Evolutionary conservation across 2,888 invertebrate genomes (phyloP), one percentile per base, ranked within the genome.

Genomic region (Drosophila crucigera): DNA sequence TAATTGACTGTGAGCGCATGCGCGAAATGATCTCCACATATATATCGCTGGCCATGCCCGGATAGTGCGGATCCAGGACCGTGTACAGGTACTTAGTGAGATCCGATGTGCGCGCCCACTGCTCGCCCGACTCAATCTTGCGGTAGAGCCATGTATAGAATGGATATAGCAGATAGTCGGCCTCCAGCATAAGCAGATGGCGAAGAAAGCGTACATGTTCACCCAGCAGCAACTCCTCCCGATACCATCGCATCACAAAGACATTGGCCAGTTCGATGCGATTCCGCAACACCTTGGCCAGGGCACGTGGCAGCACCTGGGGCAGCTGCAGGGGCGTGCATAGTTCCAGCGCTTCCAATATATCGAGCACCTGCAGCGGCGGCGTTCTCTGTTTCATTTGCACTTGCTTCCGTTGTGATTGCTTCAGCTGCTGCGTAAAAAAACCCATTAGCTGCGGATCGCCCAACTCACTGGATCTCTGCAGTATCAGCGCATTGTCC

Each of bases 171-270:
- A 94, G 76, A 81, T 94, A 94, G 54, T 94, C 94, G 4, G 94
- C 93, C 83, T 94, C 94, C 92, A 95, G 93, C 76, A 95, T 92
- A 53, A 94, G 93, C 25, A 95, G 93, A 43, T 93, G 93, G 37
- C 94, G 93, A 88, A 95, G 93, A 59, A 94, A 92, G 47, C 92
- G 92, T 43, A 95, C 87, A 79, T 94, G 94, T 10, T 91, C 91
- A 47, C 93, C 92, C 9, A 95, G 83, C 71, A 92, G 91, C 77
- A 94, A 94, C 58, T 95, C 94, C 6, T 93, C 88, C 7, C 92
- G 91, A 82, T 94, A 93, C 72, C 94, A 93, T 37, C 93, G 91
- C 85, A 94, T 94, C 1, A 94, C 94, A 77, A 94, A 92, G 72
- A 91, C 92, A 73, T 94, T 94, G 1, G 94, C 94, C 58, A 93